Conservation (phyloP, 1,140 invertebrate genomes). For the Hirudo medicinalis region DNA sequence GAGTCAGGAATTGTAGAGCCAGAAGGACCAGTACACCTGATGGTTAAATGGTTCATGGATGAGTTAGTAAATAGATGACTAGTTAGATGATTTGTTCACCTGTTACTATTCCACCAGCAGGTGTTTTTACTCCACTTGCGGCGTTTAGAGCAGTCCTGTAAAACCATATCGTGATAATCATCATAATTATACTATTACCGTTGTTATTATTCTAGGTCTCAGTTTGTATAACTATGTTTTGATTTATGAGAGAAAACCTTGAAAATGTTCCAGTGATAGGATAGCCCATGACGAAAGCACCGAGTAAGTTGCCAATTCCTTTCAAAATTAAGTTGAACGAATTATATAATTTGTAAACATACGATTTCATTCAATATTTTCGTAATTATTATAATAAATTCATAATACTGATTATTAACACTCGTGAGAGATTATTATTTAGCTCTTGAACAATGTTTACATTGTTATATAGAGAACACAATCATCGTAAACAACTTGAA, state of each 20-base stretch:
- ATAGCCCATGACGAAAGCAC: constrained; percentile 76
- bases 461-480: too few species aligned
- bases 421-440: too few species aligned
- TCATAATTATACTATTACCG: background rate
- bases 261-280: constrained; percentile 61
- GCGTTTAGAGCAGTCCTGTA: constrained; percentile 73
- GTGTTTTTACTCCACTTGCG: constrained; percentile 75
- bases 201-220: background rate
- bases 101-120: constrained; percentile 72
- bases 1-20: constrained; percentile 36
- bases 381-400: too few species aligned
- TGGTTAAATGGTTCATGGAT: constrained; percentile 7
- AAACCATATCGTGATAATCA: constrained; percentile 11
- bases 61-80: background rate
- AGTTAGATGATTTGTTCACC: constrained; percentile 43
- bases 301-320: constrained; percentile 67
- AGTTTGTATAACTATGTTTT: background rate
- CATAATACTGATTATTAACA: too few species aligned
- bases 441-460: too few species aligned
- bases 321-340: constrained; percentile 8
- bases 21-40: constrained; percentile 37
- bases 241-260: constrained; percentile 27
- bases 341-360: background rate
- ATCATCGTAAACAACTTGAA: too few species aligned
- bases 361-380: too few species aligned